A percentile compares a stretch with the other conserved stretches of the same genome.
Evolutionary conservation across 2,797 vertebrate species (phyloP).

Genomic region (Decapterus maruadsi): DNA sequence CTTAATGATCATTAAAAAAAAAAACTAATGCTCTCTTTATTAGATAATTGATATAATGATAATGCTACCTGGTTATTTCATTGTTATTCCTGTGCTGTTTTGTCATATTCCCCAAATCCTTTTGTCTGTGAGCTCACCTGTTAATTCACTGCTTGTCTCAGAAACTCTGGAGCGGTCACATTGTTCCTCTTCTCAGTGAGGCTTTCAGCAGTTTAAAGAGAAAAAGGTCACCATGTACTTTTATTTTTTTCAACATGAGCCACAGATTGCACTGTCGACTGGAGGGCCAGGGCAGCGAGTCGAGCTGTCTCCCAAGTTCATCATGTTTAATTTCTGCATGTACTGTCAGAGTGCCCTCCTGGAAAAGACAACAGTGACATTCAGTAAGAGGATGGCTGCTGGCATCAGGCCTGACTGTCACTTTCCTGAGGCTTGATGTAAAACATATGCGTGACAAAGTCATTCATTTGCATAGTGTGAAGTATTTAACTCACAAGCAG

Average conservation of each 20-base stretch:
- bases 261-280: constrained; percentile 29
- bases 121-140: not conserved
- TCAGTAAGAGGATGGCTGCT: constrained; percentile 68
- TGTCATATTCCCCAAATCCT: not conserved
- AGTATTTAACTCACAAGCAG: not conserved
- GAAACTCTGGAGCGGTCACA: not conserved
- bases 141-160: constrained; percentile 7
- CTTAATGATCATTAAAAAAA: not conserved
- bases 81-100: not conserved
- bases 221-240: not conserved
- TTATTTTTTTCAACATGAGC: not conserved
- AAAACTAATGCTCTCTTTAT: no score
- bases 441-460: constrained; percentile 39
- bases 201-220: constrained; percentile 23
- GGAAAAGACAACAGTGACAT: constrained; percentile 65
- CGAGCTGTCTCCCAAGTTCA: constrained; percentile 49
- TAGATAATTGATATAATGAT: no score
- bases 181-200: constrained; percentile 4
- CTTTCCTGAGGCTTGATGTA: constrained; percentile 49
- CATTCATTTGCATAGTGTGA: not conserved
- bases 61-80: not conserved
- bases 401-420: constrained; percentile 63
- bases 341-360: constrained; percentile 54
- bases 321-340: constrained; percentile 47
- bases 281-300: constrained; percentile 29